A percentile compares a stretch with the other conserved stretches of the same genome.
Conservation (phyloP, 2,888 invertebrate species). For the Apoda limacodes region DNA sequence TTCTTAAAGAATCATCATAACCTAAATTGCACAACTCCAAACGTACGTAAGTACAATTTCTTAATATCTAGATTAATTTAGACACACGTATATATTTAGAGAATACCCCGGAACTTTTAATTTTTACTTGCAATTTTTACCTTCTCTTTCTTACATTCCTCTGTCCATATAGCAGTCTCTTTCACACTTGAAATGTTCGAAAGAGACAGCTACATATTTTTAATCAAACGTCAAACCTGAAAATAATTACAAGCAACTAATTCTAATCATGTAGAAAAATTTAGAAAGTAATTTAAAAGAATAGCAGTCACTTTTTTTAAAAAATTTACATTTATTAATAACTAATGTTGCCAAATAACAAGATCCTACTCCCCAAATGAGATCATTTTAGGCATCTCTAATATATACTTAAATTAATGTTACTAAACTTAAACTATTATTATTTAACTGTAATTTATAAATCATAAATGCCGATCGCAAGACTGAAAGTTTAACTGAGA, state of each 20-base stretch:
- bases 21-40: conserved; percentile 57
- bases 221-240: conserved; percentile 1
- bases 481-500: too few relatives aligned
- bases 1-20: too few relatives aligned
- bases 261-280: neutral
- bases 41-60: conserved; percentile 22
- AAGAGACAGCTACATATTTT: too few relatives aligned
- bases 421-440: too few relatives aligned
- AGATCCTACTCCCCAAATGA: too few relatives aligned
- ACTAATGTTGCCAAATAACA: conserved; percentile 16
- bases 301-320: conserved; percentile 11
- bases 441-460: too few relatives aligned
- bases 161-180: too few relatives aligned
- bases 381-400: conserved; percentile 28
- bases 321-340: conserved; percentile 13
- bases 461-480: too few relatives aligned
- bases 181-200: too few relatives aligned
- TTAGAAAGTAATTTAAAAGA: conserved; percentile 8
- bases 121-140: conserved; percentile 13
- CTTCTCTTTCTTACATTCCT: too few relatives aligned
- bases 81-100: conserved; percentile 15
- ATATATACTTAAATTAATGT: conserved; percentile 12
- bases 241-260: conserved; percentile 1
- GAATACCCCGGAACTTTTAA: conserved; percentile 16
- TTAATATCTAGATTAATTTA: conserved; percentile 24